phyloP scores from a whole-genome alignment of 2,113 vertebrate genomes.

The Oxyura jamaicensis region DNA sequence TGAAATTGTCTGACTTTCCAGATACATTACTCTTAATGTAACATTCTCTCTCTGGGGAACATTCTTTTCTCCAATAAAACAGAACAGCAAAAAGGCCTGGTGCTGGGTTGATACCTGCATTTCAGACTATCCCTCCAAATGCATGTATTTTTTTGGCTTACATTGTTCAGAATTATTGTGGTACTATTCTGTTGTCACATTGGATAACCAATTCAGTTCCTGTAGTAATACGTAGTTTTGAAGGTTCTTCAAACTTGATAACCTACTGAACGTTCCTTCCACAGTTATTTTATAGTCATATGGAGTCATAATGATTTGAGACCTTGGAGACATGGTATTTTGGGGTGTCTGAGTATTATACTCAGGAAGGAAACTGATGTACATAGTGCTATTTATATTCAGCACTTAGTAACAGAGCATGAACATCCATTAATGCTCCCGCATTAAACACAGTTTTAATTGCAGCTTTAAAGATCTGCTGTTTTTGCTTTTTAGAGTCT shows the following conservation, averaged over 20 bases:
- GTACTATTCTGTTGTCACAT: background rate
- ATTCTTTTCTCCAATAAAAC: background rate
- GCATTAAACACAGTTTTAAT: conserved; percentile 73
- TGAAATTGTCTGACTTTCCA: background rate
- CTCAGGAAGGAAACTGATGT: conserved; percentile 10
- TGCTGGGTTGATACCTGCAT: background rate
- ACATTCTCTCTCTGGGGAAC: background rate
- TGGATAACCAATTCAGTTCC: background rate
- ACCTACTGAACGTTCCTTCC: background rate
- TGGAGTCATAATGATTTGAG: background rate
- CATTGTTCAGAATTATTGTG: background rate
- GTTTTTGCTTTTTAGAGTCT: conserved; percentile 61
- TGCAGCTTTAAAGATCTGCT: conserved; percentile 61
- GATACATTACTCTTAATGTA: background rate
- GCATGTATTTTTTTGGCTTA: background rate
- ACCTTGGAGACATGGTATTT: background rate
- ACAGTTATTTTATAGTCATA: background rate
- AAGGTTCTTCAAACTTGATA: background rate
- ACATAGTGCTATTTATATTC: conserved; percentile 57
- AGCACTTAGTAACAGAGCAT: conserved; percentile 61
- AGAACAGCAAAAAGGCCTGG: background rate
- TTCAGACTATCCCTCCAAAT: background rate
- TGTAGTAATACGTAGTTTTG: background rate
- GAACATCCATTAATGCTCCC: conserved; percentile 66
- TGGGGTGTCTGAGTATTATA: background rate